phyloP scores from a whole-genome alignment of 1,140 invertebrate genomes.

The Heliconius melpomene region DNA sequence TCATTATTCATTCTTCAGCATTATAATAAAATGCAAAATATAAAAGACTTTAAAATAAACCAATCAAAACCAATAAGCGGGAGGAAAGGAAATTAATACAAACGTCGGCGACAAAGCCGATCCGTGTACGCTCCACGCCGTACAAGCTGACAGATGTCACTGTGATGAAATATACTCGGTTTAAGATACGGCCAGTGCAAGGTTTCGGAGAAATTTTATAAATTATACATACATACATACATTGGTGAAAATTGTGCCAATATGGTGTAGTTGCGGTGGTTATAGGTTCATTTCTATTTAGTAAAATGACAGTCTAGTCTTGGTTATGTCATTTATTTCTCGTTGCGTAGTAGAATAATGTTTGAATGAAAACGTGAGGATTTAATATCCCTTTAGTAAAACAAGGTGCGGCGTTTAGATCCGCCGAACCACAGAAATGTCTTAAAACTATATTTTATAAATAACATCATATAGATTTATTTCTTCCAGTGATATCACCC shows the following conservation, averaged over 20 bases:
- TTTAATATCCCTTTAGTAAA: too few species aligned
- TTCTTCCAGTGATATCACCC: background rate
- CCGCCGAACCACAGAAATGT: background rate
- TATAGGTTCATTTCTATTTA: background rate
- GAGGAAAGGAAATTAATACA: slow-evolving; percentile 64
- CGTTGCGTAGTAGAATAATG: too few species aligned
- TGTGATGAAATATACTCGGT: slow-evolving; percentile 57
- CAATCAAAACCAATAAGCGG: slow-evolving; percentile 49
- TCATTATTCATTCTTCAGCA: background rate
- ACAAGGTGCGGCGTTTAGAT: background rate
- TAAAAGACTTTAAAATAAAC: slow-evolving; percentile 17
- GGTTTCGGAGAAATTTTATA: slow-evolving; percentile 49
- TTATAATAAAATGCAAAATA: slow-evolving; percentile 23
- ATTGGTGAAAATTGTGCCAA: background rate
- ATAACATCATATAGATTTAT: background rate
- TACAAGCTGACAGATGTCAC: slow-evolving; percentile 63
- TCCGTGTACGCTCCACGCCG: slow-evolving; percentile 58
- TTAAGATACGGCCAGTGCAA: slow-evolving; percentile 26
- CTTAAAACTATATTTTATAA: background rate
- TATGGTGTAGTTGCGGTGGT: background rate
- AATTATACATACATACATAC: slow-evolving; percentile 31
- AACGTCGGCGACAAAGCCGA: slow-evolving; percentile 60
- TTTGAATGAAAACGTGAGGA: too few species aligned
- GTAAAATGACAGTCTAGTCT: too few species aligned
- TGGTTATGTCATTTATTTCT: too few species aligned